phyloP scores from a whole-genome alignment of 1,140 invertebrate genomes.

The Manduca sexta region DNA sequence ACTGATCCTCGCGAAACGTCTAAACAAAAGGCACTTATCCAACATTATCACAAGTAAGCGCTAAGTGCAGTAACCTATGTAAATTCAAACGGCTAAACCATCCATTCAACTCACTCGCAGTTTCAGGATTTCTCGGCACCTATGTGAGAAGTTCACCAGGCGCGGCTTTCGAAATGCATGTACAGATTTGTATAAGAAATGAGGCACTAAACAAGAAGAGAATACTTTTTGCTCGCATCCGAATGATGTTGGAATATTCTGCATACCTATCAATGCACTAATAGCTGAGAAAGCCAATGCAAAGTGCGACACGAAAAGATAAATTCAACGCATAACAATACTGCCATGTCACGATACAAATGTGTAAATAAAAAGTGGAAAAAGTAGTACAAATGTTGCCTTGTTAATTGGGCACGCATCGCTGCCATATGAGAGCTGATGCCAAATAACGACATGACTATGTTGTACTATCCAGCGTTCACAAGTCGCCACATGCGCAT shows the following conservation, averaged over 20 bases:
- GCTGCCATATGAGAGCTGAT: neutral
- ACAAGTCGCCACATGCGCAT: neutral
- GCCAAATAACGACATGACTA: neutral
- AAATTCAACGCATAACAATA: neutral
- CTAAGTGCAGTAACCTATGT: slow-evolving; percentile 41
- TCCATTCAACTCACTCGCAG: slow-evolving; percentile 43
- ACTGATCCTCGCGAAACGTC: neutral
- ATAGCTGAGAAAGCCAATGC: neutral
- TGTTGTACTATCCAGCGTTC: neutral
- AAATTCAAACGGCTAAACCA: slow-evolving; percentile 39
- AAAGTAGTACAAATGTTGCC: neutral
- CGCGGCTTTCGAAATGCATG: slow-evolving; percentile 42
- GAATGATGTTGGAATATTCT: neutral
- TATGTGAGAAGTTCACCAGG: slow-evolving; percentile 48
- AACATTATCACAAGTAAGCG: slow-evolving; percentile 26
- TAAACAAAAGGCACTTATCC: neutral
- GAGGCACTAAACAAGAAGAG: slow-evolving; percentile 36
- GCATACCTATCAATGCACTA: neutral
- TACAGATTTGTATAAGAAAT: slow-evolving; percentile 60
- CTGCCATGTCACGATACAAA: neutral
- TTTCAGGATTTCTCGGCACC: slow-evolving; percentile 45
- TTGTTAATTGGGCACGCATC: neutral
- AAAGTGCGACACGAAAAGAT: neutral
- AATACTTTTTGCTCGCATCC: slow-evolving; percentile 26
- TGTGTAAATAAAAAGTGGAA: too few relatives aligned